These are phyloP conservation scores for Cervus canadensis DNA, from an alignment of 2,113 vertebrate genomes.

Conservation along the genomic window DNA sequence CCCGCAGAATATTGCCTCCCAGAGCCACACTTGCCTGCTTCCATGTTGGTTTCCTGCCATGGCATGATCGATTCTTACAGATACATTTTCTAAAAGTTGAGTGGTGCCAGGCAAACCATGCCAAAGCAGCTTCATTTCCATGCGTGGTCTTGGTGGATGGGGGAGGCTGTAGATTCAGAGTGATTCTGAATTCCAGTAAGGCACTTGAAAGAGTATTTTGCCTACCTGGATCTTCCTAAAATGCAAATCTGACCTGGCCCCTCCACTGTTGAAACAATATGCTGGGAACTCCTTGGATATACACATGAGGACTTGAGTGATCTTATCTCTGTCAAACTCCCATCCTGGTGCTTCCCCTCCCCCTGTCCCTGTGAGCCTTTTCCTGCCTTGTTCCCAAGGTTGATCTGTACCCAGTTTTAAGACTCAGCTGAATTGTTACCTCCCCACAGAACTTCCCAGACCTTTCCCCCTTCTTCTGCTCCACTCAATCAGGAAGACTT, in stretches of 20 bases:
- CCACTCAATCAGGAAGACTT: not conserved
- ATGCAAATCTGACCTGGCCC: not conserved
- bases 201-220: not conserved
- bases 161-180: constrained; percentile 41
- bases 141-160: constrained; percentile 58
- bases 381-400: not conserved
- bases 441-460: not conserved
- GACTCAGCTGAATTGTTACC: not conserved
- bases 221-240: constrained; percentile 1
- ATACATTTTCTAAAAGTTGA: constrained; percentile 66
- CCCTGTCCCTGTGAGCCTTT: not conserved
- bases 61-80: constrained; percentile 63
- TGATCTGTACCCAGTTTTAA: not conserved
- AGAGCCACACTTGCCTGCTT: constrained; percentile 52
- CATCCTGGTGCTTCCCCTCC: not conserved
- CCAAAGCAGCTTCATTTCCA: constrained; percentile 70
- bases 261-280: not conserved
- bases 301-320: not conserved
- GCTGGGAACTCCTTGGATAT: not conserved
- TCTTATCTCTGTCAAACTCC: not conserved
- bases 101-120: constrained; percentile 68
- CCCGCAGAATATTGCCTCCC: constrained; percentile 43
- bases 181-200: not conserved
- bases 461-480: not conserved
- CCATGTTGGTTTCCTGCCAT: constrained; percentile 68